These are phyloP conservation scores for Pipistrellus pygmaeus DNA, from an alignment of 2,797 vertebrate genomes.

Conservation along the genomic window DNA sequence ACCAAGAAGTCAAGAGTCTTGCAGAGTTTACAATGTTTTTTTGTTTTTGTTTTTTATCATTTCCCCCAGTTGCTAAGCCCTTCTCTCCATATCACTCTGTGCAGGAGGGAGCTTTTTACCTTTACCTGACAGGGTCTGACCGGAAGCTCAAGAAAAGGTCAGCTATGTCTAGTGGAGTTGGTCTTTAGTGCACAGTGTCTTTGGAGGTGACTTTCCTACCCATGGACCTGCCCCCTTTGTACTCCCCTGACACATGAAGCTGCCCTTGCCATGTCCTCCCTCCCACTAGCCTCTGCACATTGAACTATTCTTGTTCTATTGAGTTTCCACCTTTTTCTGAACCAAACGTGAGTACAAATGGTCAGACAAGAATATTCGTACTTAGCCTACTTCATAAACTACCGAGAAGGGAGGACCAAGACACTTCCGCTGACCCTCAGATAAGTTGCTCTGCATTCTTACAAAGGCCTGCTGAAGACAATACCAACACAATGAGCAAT, in stretches of 20 bases:
- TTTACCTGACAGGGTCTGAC: neutral
- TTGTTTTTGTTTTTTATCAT: neutral
- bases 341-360: conserved; percentile 23
- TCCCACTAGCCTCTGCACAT: neutral
- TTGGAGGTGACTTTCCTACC: neutral
- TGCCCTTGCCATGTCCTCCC: conserved; percentile 45
- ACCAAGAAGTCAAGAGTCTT: conserved; percentile 35
- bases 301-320: conserved; percentile 23
- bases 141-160: conserved; percentile 16
- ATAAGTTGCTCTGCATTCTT: conserved; percentile 54
- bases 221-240: neutral
- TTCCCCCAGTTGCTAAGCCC: neutral
- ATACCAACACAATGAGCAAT: conserved; percentile 48
- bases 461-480: conserved; percentile 57
- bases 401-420: neutral
- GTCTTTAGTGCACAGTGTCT: neutral
- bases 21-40: conserved; percentile 22
- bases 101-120: conserved; percentile 14
- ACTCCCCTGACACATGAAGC: neutral
- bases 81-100: conserved; percentile 1
- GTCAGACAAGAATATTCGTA: conserved; percentile 55
- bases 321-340: conserved; percentile 57
- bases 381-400: conserved; percentile 16
- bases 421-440: conserved; percentile 6
- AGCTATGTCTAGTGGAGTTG: neutral